Evolutionary conservation across 1,140 invertebrate genomes (phyloP).

Genomic region (Andricus grossulariae): DNA sequence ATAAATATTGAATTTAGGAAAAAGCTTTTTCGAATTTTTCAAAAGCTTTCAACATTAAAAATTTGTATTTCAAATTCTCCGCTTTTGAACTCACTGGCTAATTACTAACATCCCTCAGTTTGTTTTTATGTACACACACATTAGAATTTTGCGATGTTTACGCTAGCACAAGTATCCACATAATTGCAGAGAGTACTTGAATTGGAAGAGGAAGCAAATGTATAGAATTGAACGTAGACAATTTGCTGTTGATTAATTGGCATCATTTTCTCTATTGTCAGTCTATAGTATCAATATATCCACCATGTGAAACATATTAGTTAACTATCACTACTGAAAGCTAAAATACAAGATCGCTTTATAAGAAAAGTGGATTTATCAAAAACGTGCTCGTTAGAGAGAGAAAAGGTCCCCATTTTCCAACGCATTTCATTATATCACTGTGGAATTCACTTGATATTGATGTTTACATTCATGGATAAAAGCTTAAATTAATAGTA

Average conservation of each 20-base stretch:
- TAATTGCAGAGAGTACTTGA: constrained; percentile 3
- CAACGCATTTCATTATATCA: too few relatives aligned
- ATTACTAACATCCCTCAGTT: background rate
- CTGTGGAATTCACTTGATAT: too few relatives aligned
- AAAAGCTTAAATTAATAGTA: too few relatives aligned
- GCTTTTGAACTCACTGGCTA: background rate
- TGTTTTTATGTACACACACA: background rate
- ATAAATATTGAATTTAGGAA: too few relatives aligned
- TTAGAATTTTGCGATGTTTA: background rate
- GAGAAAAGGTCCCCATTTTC: too few relatives aligned
- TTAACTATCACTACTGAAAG: too few relatives aligned
- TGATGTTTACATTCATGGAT: too few relatives aligned
- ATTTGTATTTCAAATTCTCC: background rate
- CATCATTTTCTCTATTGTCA: background rate
- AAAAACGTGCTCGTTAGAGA: too few relatives aligned
- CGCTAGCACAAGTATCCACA: background rate
- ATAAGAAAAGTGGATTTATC: too few relatives aligned
- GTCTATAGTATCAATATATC: too few relatives aligned
- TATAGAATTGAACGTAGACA: background rate
- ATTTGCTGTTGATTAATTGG: constrained; percentile 29
- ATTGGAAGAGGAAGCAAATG: background rate
- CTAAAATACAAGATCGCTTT: too few relatives aligned
- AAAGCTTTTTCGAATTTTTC: background rate
- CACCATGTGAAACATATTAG: too few relatives aligned
- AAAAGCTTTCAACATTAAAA: background rate